These are phyloP conservation scores for Chromoteleia sp. DNA, from an alignment of 2,888 invertebrate species.

Conservation along the genomic window DNA sequence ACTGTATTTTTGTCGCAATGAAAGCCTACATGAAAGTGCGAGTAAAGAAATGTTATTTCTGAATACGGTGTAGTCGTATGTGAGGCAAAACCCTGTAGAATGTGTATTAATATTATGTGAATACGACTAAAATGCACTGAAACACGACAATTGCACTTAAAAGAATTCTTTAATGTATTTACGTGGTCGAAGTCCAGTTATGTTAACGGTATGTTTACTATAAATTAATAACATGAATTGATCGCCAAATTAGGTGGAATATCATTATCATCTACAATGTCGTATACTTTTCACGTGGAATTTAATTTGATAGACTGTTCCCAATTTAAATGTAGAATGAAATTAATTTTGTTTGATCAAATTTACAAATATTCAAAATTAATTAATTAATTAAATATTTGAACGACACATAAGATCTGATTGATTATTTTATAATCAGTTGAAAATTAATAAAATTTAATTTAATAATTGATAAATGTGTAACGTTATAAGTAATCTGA, in stretches of 20 bases:
- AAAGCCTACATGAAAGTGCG: constrained; percentile 79
- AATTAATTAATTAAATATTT: background rate
- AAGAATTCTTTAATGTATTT: constrained; percentile 37
- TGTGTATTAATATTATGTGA: constrained; percentile 61
- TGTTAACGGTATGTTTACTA: constrained; percentile 60
- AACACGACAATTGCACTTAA: constrained; percentile 48
- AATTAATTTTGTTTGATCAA: background rate
- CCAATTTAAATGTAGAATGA: constrained; percentile 12
- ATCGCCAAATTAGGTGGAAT: constrained; percentile 60
- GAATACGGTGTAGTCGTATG: constrained; percentile 74
- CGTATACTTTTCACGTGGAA: constrained; percentile 36
- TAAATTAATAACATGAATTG: constrained; percentile 62
- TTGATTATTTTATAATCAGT: too few relatives aligned
- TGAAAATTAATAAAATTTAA: too few relatives aligned
- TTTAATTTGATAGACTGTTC: constrained; percentile 18
- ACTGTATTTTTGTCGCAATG: constrained; percentile 63
- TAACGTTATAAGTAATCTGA: background rate
- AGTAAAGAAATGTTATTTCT: constrained; percentile 80
- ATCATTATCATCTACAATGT: constrained; percentile 53
- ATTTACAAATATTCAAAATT: constrained; percentile 8
- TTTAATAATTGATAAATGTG: too few relatives aligned
- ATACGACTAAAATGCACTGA: constrained; percentile 38
- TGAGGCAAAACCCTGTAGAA: constrained; percentile 78
- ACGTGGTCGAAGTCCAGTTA: constrained; percentile 60
- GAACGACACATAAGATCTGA: too few relatives aligned